Evolutionary conservation across 2,888 invertebrate genomes (phyloP), one percentile per base, ranked within the genome.

Genomic region (Leucoptera coffeella): DNA sequence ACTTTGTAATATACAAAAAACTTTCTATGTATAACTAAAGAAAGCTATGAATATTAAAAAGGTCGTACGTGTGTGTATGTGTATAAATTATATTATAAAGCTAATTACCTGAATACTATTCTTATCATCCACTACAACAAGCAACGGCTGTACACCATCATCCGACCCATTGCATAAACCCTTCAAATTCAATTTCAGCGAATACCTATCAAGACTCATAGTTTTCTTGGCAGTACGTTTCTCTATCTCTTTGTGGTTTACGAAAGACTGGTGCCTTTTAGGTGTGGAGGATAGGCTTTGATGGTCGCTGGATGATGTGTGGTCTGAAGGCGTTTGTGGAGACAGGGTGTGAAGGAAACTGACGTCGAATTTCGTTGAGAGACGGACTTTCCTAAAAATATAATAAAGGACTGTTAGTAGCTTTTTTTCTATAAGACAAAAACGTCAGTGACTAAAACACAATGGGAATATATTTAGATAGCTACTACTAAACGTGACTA

Each of bases 31-130:
- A n/a, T n/a, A n/a, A n/a, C n/a, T n/a, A n/a, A n/a, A n/a, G n/a
- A n/a, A n/a, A n/a, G n/a, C n/a, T n/a, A n/a, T n/a, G n/a, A n/a
- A n/a, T n/a, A n/a, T n/a, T n/a, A n/a, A n/a, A n/a, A n/a, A n/a
- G n/a, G n/a, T n/a, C n/a, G n/a, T n/a, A n/a, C n/a, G n/a, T n/a
- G n/a, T n/a, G n/a, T n/a, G n/a, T n/a, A n/a, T n/a, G n/a, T n/a
- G n/a, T n/a, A n/a, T n/a, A n/a, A n/a, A n/a, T n/a, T n/a, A n/a
- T n/a, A n/a, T n/a, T n/a, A n/a, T n/a, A n/a, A n/a, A n/a, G n/a
- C n/a, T n/a, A n/a, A n/a, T n/a, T 35, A 71, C 71, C 60, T 71
- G 69, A 39, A 72, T 62, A 47, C 58, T 59, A 40, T 62, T 60
- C 32, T 51, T 61, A 34, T 65, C 67, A 34, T 71, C 69, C 5